Percentiles rank a stretch among this genome's conserved stretches.
Evolutionary conservation across 2,113 vertebrate genomes (phyloP).

Genomic region (Gracilinanus agilis): DNA sequence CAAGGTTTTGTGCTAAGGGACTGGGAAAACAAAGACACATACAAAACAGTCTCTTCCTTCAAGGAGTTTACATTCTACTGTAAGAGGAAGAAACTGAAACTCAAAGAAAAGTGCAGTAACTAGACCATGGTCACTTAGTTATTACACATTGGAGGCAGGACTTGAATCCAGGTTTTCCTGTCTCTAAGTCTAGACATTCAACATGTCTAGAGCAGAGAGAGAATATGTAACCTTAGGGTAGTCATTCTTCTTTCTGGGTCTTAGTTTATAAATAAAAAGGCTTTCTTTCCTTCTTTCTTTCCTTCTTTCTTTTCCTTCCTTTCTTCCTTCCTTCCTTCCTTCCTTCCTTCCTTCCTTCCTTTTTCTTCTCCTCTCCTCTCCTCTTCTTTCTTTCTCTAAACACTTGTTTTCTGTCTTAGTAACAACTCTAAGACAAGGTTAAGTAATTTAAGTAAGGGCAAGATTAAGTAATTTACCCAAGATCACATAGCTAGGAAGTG

Average conservation of each 20-base stretch:
- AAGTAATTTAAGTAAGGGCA: too few relatives aligned
- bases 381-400: too few relatives aligned
- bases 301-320: background rate
- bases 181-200: background rate
- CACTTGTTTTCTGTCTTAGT: too few relatives aligned
- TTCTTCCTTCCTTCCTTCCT: background rate
- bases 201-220: background rate
- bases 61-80: background rate
- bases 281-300: background rate
- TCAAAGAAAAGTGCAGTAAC: background rate
- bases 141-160: background rate
- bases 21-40: background rate
- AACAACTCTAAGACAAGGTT: too few relatives aligned
- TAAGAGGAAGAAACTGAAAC: background rate
- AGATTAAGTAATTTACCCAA: too few relatives aligned
- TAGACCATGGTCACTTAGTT: background rate
- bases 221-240: background rate
- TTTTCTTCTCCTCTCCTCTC: too few relatives aligned
- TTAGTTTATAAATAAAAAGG: background rate
- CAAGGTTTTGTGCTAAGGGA: background rate
- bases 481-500: too few relatives aligned
- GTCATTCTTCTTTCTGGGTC: background rate
- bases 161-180: background rate
- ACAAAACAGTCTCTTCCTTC: background rate
- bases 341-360: background rate